phyloP scores from a whole-genome alignment of 2,888 invertebrate genomes.

The Pelosia muscerda region DNA sequence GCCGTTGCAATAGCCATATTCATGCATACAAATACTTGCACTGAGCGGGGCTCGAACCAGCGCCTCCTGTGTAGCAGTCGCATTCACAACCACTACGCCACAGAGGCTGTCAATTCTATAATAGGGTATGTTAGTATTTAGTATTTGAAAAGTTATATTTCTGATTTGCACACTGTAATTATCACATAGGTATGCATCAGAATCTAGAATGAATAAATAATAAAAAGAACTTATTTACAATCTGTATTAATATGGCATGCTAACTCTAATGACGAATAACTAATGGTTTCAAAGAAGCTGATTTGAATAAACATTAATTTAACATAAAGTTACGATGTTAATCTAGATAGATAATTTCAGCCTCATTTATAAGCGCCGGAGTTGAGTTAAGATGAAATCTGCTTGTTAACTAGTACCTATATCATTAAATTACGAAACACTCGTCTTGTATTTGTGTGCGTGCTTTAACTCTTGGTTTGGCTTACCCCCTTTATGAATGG shows the following conservation, averaged over 20 bases:
- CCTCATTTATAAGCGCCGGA: slow-evolving; percentile 28
- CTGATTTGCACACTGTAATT: too few species aligned
- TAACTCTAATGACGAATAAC: neutral
- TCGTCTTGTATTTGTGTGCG: slow-evolving; percentile 28
- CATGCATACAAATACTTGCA: too few species aligned
- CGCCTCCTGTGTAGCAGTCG: too few species aligned
- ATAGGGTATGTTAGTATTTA: too few species aligned
- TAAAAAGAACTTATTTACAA: neutral
- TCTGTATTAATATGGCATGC: neutral
- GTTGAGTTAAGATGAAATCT: slow-evolving; percentile 23
- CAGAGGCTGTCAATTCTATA: too few species aligned
- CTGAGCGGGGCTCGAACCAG: too few species aligned
- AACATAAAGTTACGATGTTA: slow-evolving; percentile 16
- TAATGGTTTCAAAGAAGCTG: neutral
- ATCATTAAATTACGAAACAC: slow-evolving; percentile 24
- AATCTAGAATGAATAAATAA: neutral
- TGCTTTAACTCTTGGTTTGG: slow-evolving; percentile 24
- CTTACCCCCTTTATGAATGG: neutral
- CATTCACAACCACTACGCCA: too few species aligned
- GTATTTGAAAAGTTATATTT: too few species aligned
- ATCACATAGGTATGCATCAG: neutral
- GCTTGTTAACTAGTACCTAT: slow-evolving; percentile 24
- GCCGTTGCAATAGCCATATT: too few species aligned
- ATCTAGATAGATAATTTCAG: slow-evolving; percentile 23
- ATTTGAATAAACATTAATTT: slow-evolving; percentile 8